Conservation (phyloP, 2,888 invertebrate genomes). For the Perdita meconis region DNA sequence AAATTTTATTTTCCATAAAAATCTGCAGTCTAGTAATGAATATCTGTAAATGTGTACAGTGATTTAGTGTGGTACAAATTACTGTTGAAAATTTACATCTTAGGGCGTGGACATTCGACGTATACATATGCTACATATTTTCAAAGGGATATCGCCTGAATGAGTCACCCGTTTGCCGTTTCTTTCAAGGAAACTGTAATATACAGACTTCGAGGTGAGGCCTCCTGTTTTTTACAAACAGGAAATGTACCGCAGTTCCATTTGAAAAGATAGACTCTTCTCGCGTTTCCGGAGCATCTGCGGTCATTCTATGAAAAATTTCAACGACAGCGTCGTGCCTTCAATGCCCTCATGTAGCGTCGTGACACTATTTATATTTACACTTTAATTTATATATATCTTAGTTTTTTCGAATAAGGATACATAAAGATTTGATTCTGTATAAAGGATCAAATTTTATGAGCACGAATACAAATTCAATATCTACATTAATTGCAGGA, state of each 20-base stretch:
- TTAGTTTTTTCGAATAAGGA: too few species aligned
- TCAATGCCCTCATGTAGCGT: too few species aligned
- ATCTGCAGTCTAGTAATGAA: too few species aligned
- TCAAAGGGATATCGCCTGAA: constrained; percentile 26
- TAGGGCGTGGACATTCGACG: background rate
- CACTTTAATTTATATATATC: background rate
- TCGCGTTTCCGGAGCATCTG: background rate
- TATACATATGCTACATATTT: background rate
- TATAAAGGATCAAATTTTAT: background rate
- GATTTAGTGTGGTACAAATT: background rate
- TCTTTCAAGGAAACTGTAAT: constrained; percentile 41
- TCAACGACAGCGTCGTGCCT: constrained; percentile 8
- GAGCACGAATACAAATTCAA: background rate
- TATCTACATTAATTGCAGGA: background rate
- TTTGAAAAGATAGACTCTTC: background rate
- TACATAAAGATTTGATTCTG: constrained; percentile 7
- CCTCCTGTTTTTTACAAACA: constrained; percentile 17
- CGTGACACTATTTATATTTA: constrained; percentile 20
- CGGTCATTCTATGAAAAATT: constrained; percentile 24
- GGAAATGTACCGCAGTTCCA: constrained; percentile 28
- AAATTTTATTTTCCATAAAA: too few species aligned
- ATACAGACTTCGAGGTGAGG: constrained; percentile 22
- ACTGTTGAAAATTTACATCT: constrained; percentile 17
- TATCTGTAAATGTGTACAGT: background rate
- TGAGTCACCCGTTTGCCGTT: constrained; percentile 33